phyloP scores from a whole-genome alignment of 2,113 vertebrate genomes.

The Entelurus aequoreus region DNA sequence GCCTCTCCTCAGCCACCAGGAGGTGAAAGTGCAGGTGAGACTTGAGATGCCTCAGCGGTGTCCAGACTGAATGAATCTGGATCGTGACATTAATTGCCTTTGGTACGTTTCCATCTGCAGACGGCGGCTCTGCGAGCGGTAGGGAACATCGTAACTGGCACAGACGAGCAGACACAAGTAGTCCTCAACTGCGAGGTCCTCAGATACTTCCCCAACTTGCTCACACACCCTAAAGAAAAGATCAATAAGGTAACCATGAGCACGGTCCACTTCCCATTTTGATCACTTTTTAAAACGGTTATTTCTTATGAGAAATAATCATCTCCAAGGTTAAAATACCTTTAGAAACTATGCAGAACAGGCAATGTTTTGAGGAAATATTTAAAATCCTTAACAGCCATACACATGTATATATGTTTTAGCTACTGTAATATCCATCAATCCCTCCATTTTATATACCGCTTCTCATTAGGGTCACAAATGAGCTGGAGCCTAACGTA shows the following conservation, averaged over 20 bases:
- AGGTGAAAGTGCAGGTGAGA: conserved; percentile 97
- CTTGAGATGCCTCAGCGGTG: neutral
- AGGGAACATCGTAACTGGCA: conserved; percentile 98
- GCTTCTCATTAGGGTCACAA: too few relatives aligned
- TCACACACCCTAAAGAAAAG: conserved; percentile 98
- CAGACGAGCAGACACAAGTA: conserved; percentile 97
- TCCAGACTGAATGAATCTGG: neutral
- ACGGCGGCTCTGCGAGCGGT: conserved; percentile 96
- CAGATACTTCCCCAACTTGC: conserved; percentile 92
- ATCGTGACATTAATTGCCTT: neutral
- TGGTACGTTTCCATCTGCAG: conserved; percentile 58
- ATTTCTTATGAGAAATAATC: too few relatives aligned
- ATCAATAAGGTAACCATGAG: conserved; percentile 89
- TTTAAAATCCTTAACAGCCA: too few relatives aligned
- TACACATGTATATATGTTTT: too few relatives aligned
- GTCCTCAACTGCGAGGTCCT: conserved; percentile 99
- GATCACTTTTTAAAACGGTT: too few relatives aligned
- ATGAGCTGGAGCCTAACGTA: too few relatives aligned
- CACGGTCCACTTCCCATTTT: neutral
- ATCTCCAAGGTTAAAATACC: too few relatives aligned
- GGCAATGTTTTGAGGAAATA: too few relatives aligned
- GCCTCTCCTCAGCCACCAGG: conserved; percentile 96
- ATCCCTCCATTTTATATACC: too few relatives aligned
- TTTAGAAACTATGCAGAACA: too few relatives aligned
- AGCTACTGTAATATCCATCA: too few relatives aligned